Percentiles rank a stretch among this genome's conserved stretches.
Conservation (phyloP, 92 coral and sea anemone species). For the Phenganax subtilis region DNA sequence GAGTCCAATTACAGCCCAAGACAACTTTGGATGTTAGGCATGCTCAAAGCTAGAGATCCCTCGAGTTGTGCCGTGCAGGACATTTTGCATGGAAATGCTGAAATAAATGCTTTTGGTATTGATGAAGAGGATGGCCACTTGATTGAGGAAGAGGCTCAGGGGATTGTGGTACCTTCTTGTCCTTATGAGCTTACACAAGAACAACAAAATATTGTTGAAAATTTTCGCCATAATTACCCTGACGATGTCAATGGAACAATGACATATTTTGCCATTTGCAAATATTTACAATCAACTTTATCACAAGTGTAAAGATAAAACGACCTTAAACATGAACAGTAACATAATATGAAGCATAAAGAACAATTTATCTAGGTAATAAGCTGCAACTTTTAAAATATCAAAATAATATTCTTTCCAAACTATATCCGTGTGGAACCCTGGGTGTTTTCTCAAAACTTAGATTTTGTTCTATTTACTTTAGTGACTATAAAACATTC, state of each 20-base stretch:
- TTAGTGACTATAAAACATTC: not conserved
- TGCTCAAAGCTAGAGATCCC: slow-evolving; percentile 22
- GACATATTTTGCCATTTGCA: not conserved
- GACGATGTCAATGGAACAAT: not conserved
- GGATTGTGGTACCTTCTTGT: not conserved
- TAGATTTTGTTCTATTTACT: not conserved
- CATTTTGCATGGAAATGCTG: slow-evolving; percentile 1
- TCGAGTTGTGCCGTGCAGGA: slow-evolving; percentile 19
- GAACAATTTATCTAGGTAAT: not conserved
- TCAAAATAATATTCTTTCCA: too few relatives aligned
- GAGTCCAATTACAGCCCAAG: slow-evolving; percentile 17
- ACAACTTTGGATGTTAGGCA: slow-evolving; percentile 27
- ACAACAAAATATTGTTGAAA: not conserved
- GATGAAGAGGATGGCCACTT: slow-evolving; percentile 14
- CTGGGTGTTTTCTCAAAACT: too few relatives aligned
- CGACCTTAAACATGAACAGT: not conserved
- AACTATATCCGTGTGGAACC: too few relatives aligned
- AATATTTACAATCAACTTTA: not conserved
- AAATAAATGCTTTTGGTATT: slow-evolving; percentile 14
- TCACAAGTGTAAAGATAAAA: not conserved
- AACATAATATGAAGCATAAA: not conserved
- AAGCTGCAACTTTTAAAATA: too few relatives aligned
- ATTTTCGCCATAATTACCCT: not conserved
- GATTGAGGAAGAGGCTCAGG: not conserved
- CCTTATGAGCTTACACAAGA: slow-evolving; percentile 6